Evolutionary conservation across 2,113 vertebrate species (phyloP).

Genomic region (Melanotaenia duboulayi): DNA sequence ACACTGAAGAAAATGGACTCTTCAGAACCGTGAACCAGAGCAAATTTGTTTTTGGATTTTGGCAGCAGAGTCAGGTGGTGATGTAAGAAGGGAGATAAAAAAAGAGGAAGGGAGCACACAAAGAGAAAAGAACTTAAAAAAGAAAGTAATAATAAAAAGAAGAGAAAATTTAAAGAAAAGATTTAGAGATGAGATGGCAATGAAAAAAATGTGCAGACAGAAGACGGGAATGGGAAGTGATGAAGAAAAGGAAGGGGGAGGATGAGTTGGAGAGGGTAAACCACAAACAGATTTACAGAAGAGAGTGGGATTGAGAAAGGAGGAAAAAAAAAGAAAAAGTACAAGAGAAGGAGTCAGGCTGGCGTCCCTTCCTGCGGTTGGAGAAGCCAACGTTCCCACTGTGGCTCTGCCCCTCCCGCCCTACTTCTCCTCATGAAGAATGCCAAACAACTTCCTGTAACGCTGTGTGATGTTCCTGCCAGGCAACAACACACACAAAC

Average conservation of each 20-base stretch:
- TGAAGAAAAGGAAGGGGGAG: background rate
- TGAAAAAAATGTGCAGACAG: background rate
- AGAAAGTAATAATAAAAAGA: background rate
- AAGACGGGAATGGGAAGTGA: background rate
- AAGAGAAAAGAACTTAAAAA: background rate
- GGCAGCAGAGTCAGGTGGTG: conserved; percentile 50
- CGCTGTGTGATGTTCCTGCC: conserved; percentile 59
- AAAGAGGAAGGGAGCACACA: conserved; percentile 38
- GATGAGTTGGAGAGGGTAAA: conserved; percentile 13
- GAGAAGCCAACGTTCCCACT: conserved; percentile 64
- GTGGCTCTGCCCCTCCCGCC: conserved; percentile 48
- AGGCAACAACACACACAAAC: conserved; percentile 40
- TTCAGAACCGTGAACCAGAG: conserved; percentile 62
- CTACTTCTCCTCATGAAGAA: conserved; percentile 53
- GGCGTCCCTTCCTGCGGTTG: conserved; percentile 54
- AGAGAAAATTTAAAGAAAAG: conserved; percentile 10
- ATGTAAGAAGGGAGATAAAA: conserved; percentile 51
- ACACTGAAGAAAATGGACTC: conserved; percentile 52
- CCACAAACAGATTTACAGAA: conserved; percentile 33
- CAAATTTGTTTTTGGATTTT: conserved; percentile 69
- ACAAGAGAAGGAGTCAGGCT: conserved; percentile 51
- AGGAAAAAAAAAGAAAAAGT: conserved; percentile 31
- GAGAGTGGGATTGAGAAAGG: conserved; percentile 23
- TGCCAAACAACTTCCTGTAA: conserved; percentile 69
- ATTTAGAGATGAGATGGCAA: conserved; percentile 30